Conservation (phyloP, 64 coral and sea anemone genomes). For the Dendrophyllia cribrosa region DNA sequence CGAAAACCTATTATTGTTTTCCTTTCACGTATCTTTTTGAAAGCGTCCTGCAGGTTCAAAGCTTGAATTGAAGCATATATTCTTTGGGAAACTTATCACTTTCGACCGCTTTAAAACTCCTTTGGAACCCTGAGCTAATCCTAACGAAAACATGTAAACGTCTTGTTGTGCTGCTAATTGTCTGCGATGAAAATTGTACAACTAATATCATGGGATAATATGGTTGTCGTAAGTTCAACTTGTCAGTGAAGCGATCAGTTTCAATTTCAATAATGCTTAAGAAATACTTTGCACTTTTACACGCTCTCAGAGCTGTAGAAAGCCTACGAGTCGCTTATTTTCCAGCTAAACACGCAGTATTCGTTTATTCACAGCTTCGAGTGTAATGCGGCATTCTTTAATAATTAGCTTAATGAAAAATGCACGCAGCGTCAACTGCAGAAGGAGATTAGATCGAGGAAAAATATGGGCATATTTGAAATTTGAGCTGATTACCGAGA, state of each 20-base stretch:
- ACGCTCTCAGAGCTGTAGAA: background rate
- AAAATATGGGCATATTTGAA: background rate
- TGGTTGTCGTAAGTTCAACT: background rate
- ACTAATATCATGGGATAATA: background rate
- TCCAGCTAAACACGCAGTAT: too few relatives aligned
- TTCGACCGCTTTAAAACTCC: background rate
- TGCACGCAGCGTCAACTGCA: too few relatives aligned
- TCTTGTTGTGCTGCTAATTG: background rate
- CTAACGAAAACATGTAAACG: background rate
- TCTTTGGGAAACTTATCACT: background rate
- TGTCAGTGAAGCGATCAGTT: constrained; percentile 16
- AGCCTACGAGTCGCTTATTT: background rate
- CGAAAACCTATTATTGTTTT: background rate
- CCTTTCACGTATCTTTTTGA: background rate
- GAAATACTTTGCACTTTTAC: background rate
- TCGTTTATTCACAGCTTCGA: too few relatives aligned
- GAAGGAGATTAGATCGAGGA: too few relatives aligned
- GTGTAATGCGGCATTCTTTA: too few relatives aligned
- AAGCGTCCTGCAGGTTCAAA: background rate
- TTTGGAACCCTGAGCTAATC: background rate
- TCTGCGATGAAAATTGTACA: background rate
- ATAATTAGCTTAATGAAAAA: too few relatives aligned
- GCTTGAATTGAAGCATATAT: background rate
- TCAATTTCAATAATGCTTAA: background rate
- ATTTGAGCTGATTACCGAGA: background rate